A percentile compares a stretch with the other conserved stretches of the same genome.
Evolutionary conservation across 2,888 invertebrate genomes (phyloP).

Genomic region (Drosophila suboccidentalis): DNA sequence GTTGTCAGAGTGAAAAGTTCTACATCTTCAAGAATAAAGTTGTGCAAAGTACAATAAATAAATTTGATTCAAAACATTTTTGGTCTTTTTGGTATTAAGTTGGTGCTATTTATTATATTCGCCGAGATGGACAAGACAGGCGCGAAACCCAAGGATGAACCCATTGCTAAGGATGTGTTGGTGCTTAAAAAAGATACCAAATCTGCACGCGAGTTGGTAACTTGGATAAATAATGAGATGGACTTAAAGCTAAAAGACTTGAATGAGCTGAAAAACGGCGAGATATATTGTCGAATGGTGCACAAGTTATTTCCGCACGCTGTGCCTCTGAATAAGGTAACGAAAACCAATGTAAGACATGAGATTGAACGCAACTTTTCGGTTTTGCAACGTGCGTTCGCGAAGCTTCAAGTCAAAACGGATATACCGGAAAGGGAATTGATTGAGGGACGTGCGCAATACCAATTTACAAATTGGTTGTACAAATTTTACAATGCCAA

Average conservation of each 20-base stretch:
- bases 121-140: background rate
- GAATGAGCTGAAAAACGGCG: background rate
- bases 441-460: background rate
- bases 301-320: background rate
- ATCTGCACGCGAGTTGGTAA: background rate
- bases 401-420: background rate
- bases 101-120: too few relatives aligned
- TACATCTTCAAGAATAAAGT: too few relatives aligned
- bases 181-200: background rate
- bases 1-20: too few relatives aligned
- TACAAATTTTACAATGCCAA: slow-evolving; percentile 2
- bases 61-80: too few relatives aligned
- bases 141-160: background rate
- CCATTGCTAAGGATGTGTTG: background rate
- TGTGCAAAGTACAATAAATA: too few relatives aligned
- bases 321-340: background rate
- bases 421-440: background rate
- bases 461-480: slow-evolving; percentile 2
- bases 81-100: too few relatives aligned
- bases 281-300: background rate
- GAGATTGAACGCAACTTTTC: background rate
- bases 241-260: background rate
- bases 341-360: background rate
- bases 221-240: background rate
- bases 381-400: background rate